Base-by-base conservation (phyloP, 2,113 vertebrate genomes). In the Hipposideros armiger region DNA sequence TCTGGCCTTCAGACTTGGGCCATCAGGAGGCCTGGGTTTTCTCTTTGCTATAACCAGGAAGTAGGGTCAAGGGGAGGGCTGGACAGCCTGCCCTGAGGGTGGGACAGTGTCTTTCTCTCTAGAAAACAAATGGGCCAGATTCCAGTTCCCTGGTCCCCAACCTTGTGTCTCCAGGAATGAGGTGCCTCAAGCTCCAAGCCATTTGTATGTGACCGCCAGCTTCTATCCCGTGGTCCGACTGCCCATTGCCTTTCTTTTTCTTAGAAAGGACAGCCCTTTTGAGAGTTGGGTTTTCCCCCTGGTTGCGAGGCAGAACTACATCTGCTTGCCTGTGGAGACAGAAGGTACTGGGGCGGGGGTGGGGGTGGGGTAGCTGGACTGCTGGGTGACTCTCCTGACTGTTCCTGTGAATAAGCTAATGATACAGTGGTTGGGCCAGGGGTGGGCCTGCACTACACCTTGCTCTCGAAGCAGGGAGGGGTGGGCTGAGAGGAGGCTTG, bases 181-280 rank as follows among this genome's bases (percentile, higher is more conserved):
- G 95, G 11, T 81, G 58, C 78, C 66, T 90, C 17, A 32, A 32
- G 81, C 47, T 56, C 86, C 32, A 20, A n/a, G 67, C 67, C 26
- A 60, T 52, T 60, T 94, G 77, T 3, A 0, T 91, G 66, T 77
- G 52, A 93, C 96, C 73, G 93, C 91, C 4, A 52, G 45, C 93
- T 95, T 30, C 42, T 62, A 60, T 15, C 10, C 93, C 86, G 58
- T 90, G 70, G 82, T 80, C 94, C 70, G 45, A 70, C 97, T 96
- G 30, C 90, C 82, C 40, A 24, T 87, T 90, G 74, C 32, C 26
- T 91, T 74, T 95, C 94, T 81, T 40, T 94, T 82, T 95, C 86
- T 74, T 88, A 91, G 70, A 76, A 87, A 96, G 66, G 9, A 30
- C 54, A 56, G 90, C 52, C 47, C 58, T 96, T 83, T 83, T 32